Percentiles rank a stretch among this genome's conserved stretches.
These are phyloP conservation scores for Darevskia nairensis DNA, from an alignment of 2,797 vertebrate genomes.

Conservation along the genomic window DNA sequence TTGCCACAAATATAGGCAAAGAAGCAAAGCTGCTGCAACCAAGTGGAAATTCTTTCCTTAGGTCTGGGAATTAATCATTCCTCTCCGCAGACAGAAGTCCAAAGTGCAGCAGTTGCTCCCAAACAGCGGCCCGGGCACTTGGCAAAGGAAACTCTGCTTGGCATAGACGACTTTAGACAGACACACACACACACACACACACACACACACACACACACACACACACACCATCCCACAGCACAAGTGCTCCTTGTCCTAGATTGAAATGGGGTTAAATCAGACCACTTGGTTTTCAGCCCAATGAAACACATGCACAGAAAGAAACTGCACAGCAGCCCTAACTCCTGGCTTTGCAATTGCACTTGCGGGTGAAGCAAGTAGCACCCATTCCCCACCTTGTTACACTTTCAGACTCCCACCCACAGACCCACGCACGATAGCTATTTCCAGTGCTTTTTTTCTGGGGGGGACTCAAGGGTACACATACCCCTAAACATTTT, in stretches of 20 bases:
- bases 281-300: background rate
- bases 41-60: conserved; percentile 33
- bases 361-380: background rate
- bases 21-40: background rate
- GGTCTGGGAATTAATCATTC: background rate
- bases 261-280: background rate
- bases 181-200: no score
- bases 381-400: no score
- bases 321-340: background rate
- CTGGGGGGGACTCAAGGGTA: no score
- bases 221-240: background rate
- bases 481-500: no score
- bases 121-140: conserved; percentile 7
- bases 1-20: background rate
- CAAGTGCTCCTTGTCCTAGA: background rate
- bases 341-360: no score
- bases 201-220: no score
- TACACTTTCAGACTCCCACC: no score
- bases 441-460: no score
- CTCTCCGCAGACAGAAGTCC: conserved; percentile 28
- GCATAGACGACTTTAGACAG: background rate
- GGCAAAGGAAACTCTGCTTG: conserved; percentile 14
- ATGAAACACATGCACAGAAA: background rate
- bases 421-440: no score
- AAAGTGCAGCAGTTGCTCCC: conserved; percentile 48